Conservation (phyloP, 1,140 invertebrate species). For the Zaprionus camerounensis region DNA sequence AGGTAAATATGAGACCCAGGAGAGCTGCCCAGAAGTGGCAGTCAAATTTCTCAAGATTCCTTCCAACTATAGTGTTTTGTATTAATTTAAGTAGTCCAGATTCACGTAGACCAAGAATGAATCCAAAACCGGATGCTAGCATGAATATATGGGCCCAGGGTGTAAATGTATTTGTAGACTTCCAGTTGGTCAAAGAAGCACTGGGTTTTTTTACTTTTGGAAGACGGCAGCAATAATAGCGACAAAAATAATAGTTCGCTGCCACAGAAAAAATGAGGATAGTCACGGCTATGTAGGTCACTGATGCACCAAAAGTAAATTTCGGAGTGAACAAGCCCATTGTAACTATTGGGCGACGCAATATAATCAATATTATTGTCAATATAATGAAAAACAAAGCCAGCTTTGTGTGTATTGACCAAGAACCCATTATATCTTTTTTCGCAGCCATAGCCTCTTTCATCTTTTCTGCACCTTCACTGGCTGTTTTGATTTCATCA, state of each 20-base stretch:
- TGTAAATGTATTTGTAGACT: conserved; percentile 21
- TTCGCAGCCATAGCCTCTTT: conserved; percentile 12
- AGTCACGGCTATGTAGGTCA: conserved; percentile 4
- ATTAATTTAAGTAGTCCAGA: conserved; percentile 1
- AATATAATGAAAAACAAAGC: not conserved
- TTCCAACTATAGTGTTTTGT: not conserved
- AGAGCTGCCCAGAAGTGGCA: not conserved
- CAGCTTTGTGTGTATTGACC: conserved; percentile 16
- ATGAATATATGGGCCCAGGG: conserved; percentile 66
- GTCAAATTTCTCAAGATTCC: not conserved
- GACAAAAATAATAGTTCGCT: conserved; percentile 56
- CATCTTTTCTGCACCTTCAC: not conserved
- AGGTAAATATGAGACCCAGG: conserved; percentile 9
- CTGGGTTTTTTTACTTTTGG: conserved; percentile 9
- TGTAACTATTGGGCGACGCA: conserved; percentile 4
- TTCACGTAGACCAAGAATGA: not conserved
- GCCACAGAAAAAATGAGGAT: conserved; percentile 40
- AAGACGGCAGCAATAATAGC: conserved; percentile 48
- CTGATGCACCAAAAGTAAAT: conserved; percentile 10
- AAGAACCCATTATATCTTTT: conserved; percentile 27
- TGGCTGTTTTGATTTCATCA: not conserved
- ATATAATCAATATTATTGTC: not conserved
- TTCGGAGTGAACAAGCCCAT: not conserved
- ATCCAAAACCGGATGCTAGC: conserved; percentile 36
- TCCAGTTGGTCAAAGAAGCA: conserved; percentile 56